These are phyloP conservation scores for Coecobrya sp. DNA, from an alignment of 2,888 invertebrate species.

Conservation along the genomic window DNA sequence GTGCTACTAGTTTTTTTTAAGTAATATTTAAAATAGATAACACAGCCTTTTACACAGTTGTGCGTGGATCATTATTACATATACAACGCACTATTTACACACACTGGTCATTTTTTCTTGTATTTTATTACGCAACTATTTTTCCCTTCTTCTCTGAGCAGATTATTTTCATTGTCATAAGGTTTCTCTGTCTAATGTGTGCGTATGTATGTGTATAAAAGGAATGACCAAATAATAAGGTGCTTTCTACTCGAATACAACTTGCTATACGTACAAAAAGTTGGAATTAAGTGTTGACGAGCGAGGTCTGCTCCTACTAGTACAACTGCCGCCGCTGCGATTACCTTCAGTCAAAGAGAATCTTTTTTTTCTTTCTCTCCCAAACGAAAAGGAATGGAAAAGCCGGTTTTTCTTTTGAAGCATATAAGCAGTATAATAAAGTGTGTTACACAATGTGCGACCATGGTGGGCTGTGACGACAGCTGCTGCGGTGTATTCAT, in stretches of 20 bases:
- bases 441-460: conserved; percentile 66
- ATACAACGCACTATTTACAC: conserved; percentile 11
- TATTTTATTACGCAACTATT: conserved; percentile 45
- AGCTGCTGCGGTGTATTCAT: conserved; percentile 63
- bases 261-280: neutral
- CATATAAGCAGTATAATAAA: conserved; percentile 56
- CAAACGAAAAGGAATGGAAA: conserved; percentile 33
- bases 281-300: conserved; percentile 57
- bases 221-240: conserved; percentile 81
- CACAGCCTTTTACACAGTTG: neutral
- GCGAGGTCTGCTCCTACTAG: conserved; percentile 21
- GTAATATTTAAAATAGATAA: too few species aligned
- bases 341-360: conserved; percentile 48
- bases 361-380: conserved; percentile 22
- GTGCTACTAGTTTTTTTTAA: too few species aligned
- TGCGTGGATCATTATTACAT: neutral
- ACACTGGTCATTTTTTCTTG: neutral
- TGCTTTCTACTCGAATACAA: neutral
- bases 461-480: conserved; percentile 63
- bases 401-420: conserved; percentile 63
- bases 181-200: conserved; percentile 31
- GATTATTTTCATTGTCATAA: conserved; percentile 75
- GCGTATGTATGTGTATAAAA: conserved; percentile 63
- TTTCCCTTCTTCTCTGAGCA: neutral
- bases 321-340: conserved; percentile 62